Conservation (phyloP, 2,888 invertebrate genomes). For the Tinea pellionella region DNA sequence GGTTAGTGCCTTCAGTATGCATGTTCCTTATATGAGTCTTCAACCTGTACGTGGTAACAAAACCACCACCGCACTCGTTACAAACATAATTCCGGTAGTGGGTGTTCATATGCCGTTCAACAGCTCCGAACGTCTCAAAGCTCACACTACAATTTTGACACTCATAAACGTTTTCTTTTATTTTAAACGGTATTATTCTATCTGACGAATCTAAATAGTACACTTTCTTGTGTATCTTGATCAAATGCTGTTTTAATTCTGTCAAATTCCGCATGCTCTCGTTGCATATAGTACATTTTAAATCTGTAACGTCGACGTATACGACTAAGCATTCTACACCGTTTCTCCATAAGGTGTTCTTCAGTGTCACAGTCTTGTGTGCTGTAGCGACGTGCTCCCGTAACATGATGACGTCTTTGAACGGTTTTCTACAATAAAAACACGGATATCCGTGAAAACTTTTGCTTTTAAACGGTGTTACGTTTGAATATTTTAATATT, state of each 20-base stretch:
- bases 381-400: slow-evolving; percentile 18
- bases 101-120: slow-evolving; percentile 53
- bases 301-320: slow-evolving; percentile 26
- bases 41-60: slow-evolving; percentile 31
- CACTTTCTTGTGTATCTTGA: slow-evolving; percentile 14
- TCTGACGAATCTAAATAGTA: slow-evolving; percentile 26
- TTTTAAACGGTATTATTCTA: slow-evolving; percentile 45
- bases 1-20: slow-evolving; percentile 33
- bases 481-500: slow-evolving; percentile 12
- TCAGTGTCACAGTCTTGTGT: slow-evolving; percentile 31
- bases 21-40: slow-evolving; percentile 44
- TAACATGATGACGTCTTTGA: not conserved
- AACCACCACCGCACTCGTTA: slow-evolving; percentile 47
- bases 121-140: slow-evolving; percentile 51
- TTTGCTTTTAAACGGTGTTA: slow-evolving; percentile 15
- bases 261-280: slow-evolving; percentile 17
- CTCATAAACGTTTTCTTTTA: slow-evolving; percentile 31
- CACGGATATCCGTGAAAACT: slow-evolving; percentile 12
- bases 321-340: slow-evolving; percentile 42
- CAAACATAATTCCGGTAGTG: slow-evolving; percentile 53
- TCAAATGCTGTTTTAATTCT: slow-evolving; percentile 17
- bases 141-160: slow-evolving; percentile 45
- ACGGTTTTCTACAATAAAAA: slow-evolving; percentile 14
- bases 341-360: slow-evolving; percentile 29
- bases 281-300: slow-evolving; percentile 16